A percentile compares a stretch with the other conserved stretches of the same genome.
Evolutionary conservation across 2,797 vertebrate species (phyloP).

Genomic region (Menidia menidia): DNA sequence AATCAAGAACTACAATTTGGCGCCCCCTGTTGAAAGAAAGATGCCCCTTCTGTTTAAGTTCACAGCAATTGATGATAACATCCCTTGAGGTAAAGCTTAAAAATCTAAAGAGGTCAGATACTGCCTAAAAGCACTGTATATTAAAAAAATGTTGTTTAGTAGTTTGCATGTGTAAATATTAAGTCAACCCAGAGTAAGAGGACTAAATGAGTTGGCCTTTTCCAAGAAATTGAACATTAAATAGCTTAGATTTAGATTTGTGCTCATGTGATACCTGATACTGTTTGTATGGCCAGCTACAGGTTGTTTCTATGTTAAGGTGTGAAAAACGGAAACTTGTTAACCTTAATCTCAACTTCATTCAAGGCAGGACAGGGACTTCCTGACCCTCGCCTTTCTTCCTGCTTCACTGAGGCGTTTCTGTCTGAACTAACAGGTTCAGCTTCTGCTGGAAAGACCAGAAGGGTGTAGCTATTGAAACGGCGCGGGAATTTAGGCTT

Average conservation of each 20-base stretch:
- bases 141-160: too few species aligned
- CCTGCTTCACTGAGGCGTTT: neutral
- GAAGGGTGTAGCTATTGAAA: neutral
- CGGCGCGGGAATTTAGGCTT: too few species aligned
- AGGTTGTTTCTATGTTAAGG: too few species aligned
- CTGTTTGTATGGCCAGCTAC: too few species aligned
- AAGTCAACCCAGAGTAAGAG: slow-evolving; percentile 1
- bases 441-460: neutral
- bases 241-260: neutral
- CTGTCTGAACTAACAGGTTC: neutral
- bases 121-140: neutral
- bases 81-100: slow-evolving; percentile 3
- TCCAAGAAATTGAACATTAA: neutral
- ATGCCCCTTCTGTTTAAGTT: neutral
- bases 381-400: neutral
- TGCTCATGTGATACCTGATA: neutral
- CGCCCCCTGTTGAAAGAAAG: slow-evolving; percentile 58
- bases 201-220: slow-evolving; percentile 2
- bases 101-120: slow-evolving; percentile 3
- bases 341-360: too few species aligned
- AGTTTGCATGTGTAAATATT: neutral
- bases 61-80: slow-evolving; percentile 5
- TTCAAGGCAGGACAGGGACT: neutral
- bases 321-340: too few species aligned
- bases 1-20: slow-evolving; percentile 42